Percentiles rank a stretch among this genome's conserved stretches.
These are phyloP conservation scores for Eristalis pertinax DNA, from an alignment of 2,888 invertebrate species.

Conservation along the genomic window DNA sequence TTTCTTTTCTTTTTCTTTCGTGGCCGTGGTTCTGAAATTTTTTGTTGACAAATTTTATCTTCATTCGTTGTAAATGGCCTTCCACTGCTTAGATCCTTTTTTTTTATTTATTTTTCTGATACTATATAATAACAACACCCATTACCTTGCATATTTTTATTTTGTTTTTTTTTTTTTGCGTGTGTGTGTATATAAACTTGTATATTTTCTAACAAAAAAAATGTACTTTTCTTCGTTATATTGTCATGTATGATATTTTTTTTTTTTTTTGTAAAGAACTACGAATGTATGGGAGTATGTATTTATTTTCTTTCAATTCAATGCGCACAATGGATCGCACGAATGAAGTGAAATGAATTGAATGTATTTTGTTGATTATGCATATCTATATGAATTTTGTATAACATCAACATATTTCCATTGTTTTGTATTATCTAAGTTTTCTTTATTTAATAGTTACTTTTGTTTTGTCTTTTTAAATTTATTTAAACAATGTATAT, in stretches of 20 bases:
- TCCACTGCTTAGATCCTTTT: conserved; percentile 12
- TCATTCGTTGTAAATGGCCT: conserved; percentile 69
- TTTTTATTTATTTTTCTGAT: not conserved
- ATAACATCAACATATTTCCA: conserved; percentile 33
- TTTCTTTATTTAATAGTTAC: conserved; percentile 12
- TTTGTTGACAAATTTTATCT: conserved; percentile 36
- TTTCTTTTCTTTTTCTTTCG: not conserved
- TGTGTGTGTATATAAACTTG: conserved; percentile 40
- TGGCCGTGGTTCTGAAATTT: conserved; percentile 59
- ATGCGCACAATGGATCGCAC: conserved; percentile 26
- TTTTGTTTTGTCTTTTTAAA: conserved; percentile 23
- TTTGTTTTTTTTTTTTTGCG: conserved; percentile 14
- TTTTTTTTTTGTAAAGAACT: conserved; percentile 59
- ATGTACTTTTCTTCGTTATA: conserved; percentile 46
- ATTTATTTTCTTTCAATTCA: conserved; percentile 3
- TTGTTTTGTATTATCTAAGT: conserved; percentile 28
- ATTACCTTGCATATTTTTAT: conserved; percentile 48
- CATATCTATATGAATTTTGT: conserved; percentile 27
- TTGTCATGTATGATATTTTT: conserved; percentile 70
- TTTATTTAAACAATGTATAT: conserved; percentile 46
- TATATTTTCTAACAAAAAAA: conserved; percentile 65
- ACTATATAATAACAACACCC: conserved; percentile 47
- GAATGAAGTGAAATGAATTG: conserved; percentile 34
- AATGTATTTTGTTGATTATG: conserved; percentile 19
- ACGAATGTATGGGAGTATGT: conserved; percentile 19